A percentile compares a stretch with the other conserved stretches of the same genome.
These are phyloP conservation scores for Catostomus latipinnis DNA, from an alignment of 2,797 vertebrate species.

Conservation along the genomic window DNA sequence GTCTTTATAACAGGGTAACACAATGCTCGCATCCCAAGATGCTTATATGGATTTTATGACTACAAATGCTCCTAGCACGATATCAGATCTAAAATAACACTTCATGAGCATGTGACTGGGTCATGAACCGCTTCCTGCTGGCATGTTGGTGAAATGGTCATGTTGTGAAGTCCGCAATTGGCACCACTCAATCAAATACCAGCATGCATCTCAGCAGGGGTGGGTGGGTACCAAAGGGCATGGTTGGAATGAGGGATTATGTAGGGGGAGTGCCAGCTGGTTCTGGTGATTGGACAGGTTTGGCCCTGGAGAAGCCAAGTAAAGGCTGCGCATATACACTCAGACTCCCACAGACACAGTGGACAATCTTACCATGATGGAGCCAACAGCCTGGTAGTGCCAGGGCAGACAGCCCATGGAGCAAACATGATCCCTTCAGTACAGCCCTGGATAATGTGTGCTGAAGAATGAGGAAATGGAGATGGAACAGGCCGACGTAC, in stretches of 20 bases:
- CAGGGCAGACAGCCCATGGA: slow-evolving; percentile 12
- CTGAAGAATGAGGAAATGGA: slow-evolving; percentile 22
- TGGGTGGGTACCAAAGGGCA: slow-evolving; percentile 42
- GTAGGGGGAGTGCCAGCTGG: slow-evolving; percentile 56
- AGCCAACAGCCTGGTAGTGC: slow-evolving; percentile 27
- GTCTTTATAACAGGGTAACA: not conserved
- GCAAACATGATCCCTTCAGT: slow-evolving; percentile 24
- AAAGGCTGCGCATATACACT: slow-evolving; percentile 29
- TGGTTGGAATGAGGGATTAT: slow-evolving; percentile 44
- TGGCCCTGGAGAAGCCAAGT: slow-evolving; percentile 39
- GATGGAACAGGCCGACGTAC: not conserved
- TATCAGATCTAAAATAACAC: slow-evolving; percentile 19
- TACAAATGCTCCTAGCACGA: slow-evolving; percentile 18
- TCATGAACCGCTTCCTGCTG: slow-evolving; percentile 38
- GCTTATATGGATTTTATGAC: slow-evolving; percentile 3
- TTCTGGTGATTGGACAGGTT: slow-evolving; percentile 49
- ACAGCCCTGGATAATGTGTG: slow-evolving; percentile 18
- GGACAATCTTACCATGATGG: slow-evolving; percentile 4
- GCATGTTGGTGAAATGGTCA: slow-evolving; percentile 11
- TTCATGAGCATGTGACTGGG: slow-evolving; percentile 22
- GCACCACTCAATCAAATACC: slow-evolving; percentile 32
- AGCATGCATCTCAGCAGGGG: slow-evolving; percentile 21
- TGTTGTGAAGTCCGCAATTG: slow-evolving; percentile 21
- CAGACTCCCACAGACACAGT: slow-evolving; percentile 42
- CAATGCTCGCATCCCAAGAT: not conserved